Base-by-base conservation (phyloP, 2,888 invertebrate genomes). In the Xestia sexstrigata region DNA sequence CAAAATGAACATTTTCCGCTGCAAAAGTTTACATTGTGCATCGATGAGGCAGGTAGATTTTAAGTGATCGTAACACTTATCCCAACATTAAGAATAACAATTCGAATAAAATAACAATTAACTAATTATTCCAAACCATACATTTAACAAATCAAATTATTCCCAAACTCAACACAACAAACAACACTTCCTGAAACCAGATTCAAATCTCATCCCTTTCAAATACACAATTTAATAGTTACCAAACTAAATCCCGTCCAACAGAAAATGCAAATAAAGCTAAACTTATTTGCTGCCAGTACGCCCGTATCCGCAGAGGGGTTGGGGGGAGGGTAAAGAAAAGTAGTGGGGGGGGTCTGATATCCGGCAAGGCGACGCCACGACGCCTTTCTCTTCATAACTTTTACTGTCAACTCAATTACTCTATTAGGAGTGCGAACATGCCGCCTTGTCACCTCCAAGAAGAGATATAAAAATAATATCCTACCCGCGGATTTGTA, bases 371-470 rank as follows among this genome's bases (percentile, higher is more conserved):
- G 95, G 95, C 95, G 95, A 94, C 96, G 93, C 92, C 88, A 82
- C 88, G 96, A 91, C 95, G 95, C 92, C 91, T 89, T 85, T 88
- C 93, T 93, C 93, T 93, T 95, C 94, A 96, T 95, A 96, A 95
- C 95, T 95, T 95, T 94, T 93, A 94, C 95, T 94, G 94, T 94
- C 94, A 93, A 95, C 94, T 94, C 95, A 93, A 95, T 95, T 95
- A 95, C 95, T 92, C 89, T 90, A 93, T 94, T 93, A 93, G 92
- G 91, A 89, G 90, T 87, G 88, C 79, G 86, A 88, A 86, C 86
- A 82, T 77, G 87, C 86, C 82, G 83, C 83, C 88, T 87, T 87
- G 87, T 82, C 84, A 84, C 85, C 84, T 80, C 80, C 45, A 63
- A 79, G 49, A 75, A 70, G 71, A 84, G 76, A 78, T 84, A 87